Conservation (phyloP, 2,888 invertebrate species). For the Galeruca laticollis region DNA sequence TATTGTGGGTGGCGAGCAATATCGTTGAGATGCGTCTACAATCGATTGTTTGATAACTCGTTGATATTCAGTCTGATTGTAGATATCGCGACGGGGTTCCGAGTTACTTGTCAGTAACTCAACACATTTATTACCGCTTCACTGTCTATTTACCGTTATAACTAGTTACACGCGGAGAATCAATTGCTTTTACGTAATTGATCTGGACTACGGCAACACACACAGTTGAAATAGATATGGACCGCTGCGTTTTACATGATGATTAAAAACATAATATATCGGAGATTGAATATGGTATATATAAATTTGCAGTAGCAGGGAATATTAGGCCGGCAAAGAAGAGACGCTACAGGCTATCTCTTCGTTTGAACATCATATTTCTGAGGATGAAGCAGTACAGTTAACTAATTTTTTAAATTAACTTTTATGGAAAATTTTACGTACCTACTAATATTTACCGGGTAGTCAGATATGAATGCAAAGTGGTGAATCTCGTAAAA, state of each 20-base stretch:
- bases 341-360: too few relatives aligned
- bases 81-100: slow-evolving; percentile 57
- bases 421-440: too few relatives aligned
- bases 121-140: slow-evolving; percentile 58
- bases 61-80: slow-evolving; percentile 51
- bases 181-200: slow-evolving; percentile 36
- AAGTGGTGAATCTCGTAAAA: too few relatives aligned
- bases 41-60: slow-evolving; percentile 48
- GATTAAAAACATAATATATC: slow-evolving; percentile 5
- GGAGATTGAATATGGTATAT: not conserved
- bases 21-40: slow-evolving; percentile 43
- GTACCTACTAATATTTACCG: too few relatives aligned
- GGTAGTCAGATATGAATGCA: too few relatives aligned
- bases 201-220: slow-evolving; percentile 26
- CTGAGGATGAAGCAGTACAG: too few relatives aligned
- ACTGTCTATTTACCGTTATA: slow-evolving; percentile 47
- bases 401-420: too few relatives aligned
- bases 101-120: slow-evolving; percentile 57
- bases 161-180: slow-evolving; percentile 41
- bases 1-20: slow-evolving; percentile 29
- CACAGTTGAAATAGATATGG: not conserved
- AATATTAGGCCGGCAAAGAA: too few relatives aligned
- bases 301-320: not conserved
- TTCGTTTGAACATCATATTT: too few relatives aligned
- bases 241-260: slow-evolving; percentile 1